Conservation (phyloP, 2,113 vertebrate species). For the Condylura cristata region DNA sequence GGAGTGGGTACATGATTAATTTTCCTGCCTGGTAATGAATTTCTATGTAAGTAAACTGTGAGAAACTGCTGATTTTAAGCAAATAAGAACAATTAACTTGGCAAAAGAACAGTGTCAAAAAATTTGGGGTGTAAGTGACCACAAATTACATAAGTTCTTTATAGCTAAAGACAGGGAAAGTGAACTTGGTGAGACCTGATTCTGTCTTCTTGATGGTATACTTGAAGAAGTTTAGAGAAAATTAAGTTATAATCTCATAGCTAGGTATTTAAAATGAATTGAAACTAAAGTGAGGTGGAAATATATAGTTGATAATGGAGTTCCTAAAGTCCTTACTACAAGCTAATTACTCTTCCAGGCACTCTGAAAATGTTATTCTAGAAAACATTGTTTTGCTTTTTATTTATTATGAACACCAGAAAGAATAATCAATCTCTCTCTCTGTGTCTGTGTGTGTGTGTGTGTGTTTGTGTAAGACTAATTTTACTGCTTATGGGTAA, state of each 20-base stretch:
- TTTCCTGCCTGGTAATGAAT: background rate
- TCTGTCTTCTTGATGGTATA: background rate
- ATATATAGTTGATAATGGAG: background rate
- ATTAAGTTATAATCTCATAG: background rate
- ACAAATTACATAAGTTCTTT: background rate
- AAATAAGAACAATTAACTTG: background rate
- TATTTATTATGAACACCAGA: background rate
- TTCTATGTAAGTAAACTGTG: conserved; percentile 32
- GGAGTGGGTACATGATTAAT: background rate
- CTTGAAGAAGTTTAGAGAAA: background rate
- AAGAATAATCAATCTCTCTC: background rate
- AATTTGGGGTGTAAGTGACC: background rate
- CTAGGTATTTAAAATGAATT: background rate
- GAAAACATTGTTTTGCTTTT: background rate
- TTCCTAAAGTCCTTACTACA: background rate
- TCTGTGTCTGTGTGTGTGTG: background rate
- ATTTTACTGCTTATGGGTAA: background rate
- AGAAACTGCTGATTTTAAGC: conserved; percentile 26
- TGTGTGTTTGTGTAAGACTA: background rate
- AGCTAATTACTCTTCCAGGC: background rate
- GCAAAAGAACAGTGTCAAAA: background rate
- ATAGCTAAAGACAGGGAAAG: background rate
- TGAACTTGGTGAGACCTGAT: background rate
- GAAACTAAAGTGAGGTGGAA: conserved; percentile 20
- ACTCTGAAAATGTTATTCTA: conserved; percentile 3